Conservation (phyloP, 2,888 invertebrate species). For the Dolichopus griseipennis region DNA sequence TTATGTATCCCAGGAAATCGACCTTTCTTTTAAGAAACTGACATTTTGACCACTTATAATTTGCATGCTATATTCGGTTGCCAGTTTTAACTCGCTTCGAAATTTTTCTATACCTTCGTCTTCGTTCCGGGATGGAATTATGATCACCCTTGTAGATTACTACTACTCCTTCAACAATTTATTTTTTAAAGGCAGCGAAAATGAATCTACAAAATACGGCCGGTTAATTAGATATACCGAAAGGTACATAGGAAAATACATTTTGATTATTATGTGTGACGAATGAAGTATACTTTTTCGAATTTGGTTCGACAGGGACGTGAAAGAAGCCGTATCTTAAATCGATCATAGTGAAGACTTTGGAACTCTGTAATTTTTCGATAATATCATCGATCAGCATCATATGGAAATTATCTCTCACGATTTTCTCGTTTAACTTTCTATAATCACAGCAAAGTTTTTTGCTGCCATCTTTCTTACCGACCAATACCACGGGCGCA, state of each 20-base stretch:
- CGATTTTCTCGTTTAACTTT: too few species aligned
- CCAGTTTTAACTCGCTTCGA: conserved; percentile 15
- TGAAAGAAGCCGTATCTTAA: conserved; percentile 32
- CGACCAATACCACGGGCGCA: too few species aligned
- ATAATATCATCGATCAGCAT: too few species aligned
- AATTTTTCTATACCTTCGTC: conserved; percentile 29
- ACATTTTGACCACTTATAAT: conserved; percentile 22
- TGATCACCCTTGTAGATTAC: conserved; percentile 27
- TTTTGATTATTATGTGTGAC: conserved; percentile 26
- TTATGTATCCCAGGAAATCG: too few species aligned
- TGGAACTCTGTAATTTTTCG: conserved; percentile 21
- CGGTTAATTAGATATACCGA: conserved; percentile 31
- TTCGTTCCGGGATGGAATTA: conserved; percentile 20
- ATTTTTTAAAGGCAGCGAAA: conserved; percentile 20
- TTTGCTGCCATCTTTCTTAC: too few species aligned
- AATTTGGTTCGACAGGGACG: conserved; percentile 24
- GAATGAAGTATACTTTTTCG: conserved; percentile 27
- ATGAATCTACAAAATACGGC: conserved; percentile 24
- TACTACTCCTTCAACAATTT: conserved; percentile 15
- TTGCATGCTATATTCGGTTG: conserved; percentile 16
- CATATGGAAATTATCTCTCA: too few species aligned
- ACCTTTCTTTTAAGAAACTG: too few species aligned
- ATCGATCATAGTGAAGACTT: conserved; percentile 27
- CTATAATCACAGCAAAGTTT: too few species aligned
- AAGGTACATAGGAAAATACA: conserved; percentile 29